A percentile compares a stretch with the other conserved stretches of the same genome.
phyloP scores from a whole-genome alignment of 2,888 invertebrate species.

The Gandaritis pyraliata region DNA sequence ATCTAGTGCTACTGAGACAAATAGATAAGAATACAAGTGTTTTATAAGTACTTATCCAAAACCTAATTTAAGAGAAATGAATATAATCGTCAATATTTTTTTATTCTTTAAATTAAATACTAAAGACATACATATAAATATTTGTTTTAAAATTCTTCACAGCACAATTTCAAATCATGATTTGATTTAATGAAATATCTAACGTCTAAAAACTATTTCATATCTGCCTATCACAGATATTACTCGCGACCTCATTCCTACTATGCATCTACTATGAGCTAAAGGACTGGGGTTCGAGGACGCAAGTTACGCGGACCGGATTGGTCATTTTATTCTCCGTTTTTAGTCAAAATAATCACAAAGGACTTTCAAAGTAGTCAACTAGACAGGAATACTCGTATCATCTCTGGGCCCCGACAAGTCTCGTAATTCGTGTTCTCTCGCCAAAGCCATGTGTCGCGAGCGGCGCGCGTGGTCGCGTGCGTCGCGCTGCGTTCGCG shows the following conservation, averaged over 20 bases:
- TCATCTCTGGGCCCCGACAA: slow-evolving; percentile 38
- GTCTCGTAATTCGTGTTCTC: slow-evolving; percentile 63
- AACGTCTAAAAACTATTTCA: not conserved
- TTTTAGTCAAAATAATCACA: too few species aligned
- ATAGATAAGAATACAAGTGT: not conserved
- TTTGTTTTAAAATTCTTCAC: not conserved
- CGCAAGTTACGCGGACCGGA: too few species aligned
- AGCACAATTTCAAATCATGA: too few species aligned
- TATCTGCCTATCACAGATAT: not conserved
- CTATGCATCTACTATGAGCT: too few species aligned
- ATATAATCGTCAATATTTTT: slow-evolving; percentile 13
- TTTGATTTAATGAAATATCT: too few species aligned
- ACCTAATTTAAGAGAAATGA: not conserved
- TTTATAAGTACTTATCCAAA: not conserved
- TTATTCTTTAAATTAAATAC: slow-evolving; percentile 12
- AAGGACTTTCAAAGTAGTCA: too few species aligned
- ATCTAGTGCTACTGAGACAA: too few species aligned
- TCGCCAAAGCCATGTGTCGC: slow-evolving; percentile 63
- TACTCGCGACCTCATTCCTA: not conserved
- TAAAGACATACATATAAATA: slow-evolving; percentile 5
- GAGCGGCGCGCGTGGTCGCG: slow-evolving; percentile 61
- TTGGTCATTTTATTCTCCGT: too few species aligned
- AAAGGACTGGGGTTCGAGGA: too few species aligned
- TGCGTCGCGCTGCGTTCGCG: slow-evolving; percentile 61
- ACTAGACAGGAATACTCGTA: slow-evolving; percentile 11